Conservation (phyloP, 2,797 vertebrate species). For the Glyptemys insculpta region DNA sequence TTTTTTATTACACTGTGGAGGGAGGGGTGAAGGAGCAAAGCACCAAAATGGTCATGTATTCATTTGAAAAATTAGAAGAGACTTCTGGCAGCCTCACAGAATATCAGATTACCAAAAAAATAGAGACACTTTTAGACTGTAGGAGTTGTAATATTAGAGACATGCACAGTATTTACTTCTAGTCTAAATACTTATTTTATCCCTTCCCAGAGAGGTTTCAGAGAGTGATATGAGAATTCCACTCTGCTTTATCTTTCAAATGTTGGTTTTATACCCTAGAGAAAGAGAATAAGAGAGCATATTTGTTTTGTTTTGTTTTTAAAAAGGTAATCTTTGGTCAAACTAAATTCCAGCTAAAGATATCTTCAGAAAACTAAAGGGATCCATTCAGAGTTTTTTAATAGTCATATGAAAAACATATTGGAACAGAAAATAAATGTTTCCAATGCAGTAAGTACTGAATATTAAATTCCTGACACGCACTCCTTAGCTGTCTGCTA, state of each 20-base stretch:
- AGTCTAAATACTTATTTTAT: background rate
- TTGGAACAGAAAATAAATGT: background rate
- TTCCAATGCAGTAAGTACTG: background rate
- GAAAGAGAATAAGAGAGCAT: background rate
- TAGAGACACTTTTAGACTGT: background rate
- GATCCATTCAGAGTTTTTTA: background rate
- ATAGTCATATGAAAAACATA: background rate
- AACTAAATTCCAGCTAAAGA: background rate
- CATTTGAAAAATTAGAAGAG: background rate
- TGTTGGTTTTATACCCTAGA: background rate
- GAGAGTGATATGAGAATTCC: background rate
- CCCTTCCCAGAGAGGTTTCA: background rate
- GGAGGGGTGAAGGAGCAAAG: background rate
- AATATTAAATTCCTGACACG: background rate
- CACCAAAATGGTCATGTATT: slow-evolving; percentile 8
- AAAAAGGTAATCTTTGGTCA: background rate
- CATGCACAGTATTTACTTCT: background rate
- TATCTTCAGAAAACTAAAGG: background rate
- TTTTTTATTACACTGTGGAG: slow-evolving; percentile 28
- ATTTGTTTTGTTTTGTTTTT: background rate
- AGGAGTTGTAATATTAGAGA: background rate
- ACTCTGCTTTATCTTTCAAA: slow-evolving; percentile 7
- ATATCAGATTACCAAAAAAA: background rate
- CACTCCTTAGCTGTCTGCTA: background rate
- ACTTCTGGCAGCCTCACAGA: background rate